These are phyloP conservation scores for Callipepla californica DNA, from an alignment of 2,113 vertebrate species.

Conservation along the genomic window DNA sequence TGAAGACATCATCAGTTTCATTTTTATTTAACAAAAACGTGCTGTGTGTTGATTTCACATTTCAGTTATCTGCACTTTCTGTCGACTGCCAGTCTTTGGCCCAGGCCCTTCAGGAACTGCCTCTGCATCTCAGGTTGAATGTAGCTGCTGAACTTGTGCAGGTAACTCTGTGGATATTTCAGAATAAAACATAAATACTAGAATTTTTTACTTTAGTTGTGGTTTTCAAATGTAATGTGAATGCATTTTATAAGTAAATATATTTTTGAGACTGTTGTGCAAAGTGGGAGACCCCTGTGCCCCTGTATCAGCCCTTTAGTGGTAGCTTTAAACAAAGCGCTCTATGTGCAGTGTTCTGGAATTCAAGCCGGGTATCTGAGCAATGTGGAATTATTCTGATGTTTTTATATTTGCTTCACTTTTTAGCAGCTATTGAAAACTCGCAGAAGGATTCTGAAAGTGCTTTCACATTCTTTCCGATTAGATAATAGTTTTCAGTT, in stretches of 20 bases:
- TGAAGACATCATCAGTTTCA: background rate
- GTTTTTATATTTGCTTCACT: background rate
- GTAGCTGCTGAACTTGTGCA: constrained; percentile 88
- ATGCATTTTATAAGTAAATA: background rate
- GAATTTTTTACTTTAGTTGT: background rate
- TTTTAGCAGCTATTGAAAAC: background rate
- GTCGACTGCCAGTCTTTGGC: constrained; percentile 86
- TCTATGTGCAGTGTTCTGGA: background rate
- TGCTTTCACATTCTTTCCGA: background rate
- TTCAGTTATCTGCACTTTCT: constrained; percentile 80
- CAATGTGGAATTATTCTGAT: background rate
- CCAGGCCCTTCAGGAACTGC: constrained; percentile 85
- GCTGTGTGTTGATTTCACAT: constrained; percentile 9
- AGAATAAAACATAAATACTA: background rate
- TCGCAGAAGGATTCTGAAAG: background rate
- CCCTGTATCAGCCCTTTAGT: background rate
- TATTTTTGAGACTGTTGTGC: background rate
- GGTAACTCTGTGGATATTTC: constrained; percentile 73
- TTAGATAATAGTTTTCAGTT: background rate
- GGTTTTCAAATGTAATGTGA: background rate
- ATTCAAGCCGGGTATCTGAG: background rate
- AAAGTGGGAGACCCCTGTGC: background rate
- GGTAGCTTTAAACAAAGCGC: background rate
- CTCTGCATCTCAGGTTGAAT: constrained; percentile 86
- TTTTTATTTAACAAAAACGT: background rate